These are phyloP conservation scores for Sciurus niger DNA, from an alignment of 2,113 vertebrate genomes.

Conservation along the genomic window DNA sequence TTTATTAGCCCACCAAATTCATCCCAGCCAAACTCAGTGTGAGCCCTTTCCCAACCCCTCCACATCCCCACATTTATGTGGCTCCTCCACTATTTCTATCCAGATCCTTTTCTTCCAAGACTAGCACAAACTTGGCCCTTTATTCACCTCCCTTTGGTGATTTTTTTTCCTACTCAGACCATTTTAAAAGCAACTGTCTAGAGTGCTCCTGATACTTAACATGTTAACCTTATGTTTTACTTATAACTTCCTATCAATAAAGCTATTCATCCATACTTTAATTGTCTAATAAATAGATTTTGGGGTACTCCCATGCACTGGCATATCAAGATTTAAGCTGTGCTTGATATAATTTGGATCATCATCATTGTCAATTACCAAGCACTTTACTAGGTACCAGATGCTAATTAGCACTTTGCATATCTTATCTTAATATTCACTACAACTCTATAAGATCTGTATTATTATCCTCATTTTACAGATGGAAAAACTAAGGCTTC, in stretches of 20 bases:
- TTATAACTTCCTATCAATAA: not conserved
- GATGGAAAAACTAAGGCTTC: not conserved
- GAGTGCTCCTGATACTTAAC: not conserved
- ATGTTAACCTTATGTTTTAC: not conserved
- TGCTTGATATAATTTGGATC: not conserved
- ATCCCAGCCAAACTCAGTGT: not conserved
- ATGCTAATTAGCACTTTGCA: not conserved
- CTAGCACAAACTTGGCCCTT: not conserved
- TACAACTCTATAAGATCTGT: not conserved
- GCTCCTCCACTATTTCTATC: not conserved
- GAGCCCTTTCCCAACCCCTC: not conserved
- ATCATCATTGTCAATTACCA: not conserved
- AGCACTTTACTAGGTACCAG: not conserved
- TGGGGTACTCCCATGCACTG: not conserved
- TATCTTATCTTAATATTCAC: not conserved
- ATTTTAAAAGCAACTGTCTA: not conserved
- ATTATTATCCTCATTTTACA: not conserved
- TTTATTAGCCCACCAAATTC: not conserved
- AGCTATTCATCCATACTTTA: not conserved
- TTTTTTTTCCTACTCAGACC: not conserved
- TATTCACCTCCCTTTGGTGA: not conserved
- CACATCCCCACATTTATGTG: accelerated
- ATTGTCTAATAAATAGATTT: not conserved
- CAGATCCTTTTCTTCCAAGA: not conserved
- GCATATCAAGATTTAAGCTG: not conserved